These are phyloP conservation scores for Potorous gilbertii DNA, from an alignment of 2,797 vertebrate species.

Conservation along the genomic window DNA sequence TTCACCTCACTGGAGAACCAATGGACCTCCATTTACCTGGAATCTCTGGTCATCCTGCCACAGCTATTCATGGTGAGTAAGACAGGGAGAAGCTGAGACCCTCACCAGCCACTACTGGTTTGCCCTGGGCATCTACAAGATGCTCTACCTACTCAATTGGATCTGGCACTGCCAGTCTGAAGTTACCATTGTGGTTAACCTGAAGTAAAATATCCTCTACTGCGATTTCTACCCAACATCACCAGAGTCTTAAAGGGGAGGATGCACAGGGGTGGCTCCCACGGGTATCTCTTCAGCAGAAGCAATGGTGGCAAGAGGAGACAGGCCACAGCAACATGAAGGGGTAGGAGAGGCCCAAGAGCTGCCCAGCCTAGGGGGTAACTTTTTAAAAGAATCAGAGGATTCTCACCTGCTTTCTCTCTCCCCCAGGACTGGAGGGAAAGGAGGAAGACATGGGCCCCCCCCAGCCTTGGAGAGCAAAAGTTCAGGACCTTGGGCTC, in stretches of 20 bases:
- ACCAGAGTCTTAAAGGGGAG: conserved; percentile 86
- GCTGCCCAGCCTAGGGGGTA: conserved; percentile 58
- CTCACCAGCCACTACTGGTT: conserved; percentile 86
- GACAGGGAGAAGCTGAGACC: conserved; percentile 83
- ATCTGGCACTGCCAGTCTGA: conserved; percentile 84
- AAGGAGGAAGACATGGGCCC: conserved; percentile 45
- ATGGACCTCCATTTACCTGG: conserved; percentile 92
- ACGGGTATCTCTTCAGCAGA: conserved; percentile 39
- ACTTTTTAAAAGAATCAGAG: conserved; percentile 63
- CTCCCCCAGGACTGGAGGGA: conserved; percentile 46
- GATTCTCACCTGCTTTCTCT: background rate
- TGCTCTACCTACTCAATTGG: conserved; percentile 84
- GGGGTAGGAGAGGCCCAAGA: conserved; percentile 3
- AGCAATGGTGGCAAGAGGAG: conserved; percentile 45
- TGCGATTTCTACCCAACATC: conserved; percentile 86
- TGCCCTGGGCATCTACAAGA: conserved; percentile 83
- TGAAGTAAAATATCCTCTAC: conserved; percentile 85
- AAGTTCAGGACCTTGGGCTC: conserved; percentile 70
- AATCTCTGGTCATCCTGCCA: conserved; percentile 91
- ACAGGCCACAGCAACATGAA: background rate
- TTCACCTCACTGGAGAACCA: conserved; percentile 85
- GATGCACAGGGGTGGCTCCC: conserved; percentile 79
- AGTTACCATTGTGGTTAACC: conserved; percentile 82
- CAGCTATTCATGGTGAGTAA: conserved; percentile 86
- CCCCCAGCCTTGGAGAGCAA: conserved; percentile 29